phyloP scores from a whole-genome alignment of 2,888 invertebrate genomes.

The Coenonympha arcania region DNA sequence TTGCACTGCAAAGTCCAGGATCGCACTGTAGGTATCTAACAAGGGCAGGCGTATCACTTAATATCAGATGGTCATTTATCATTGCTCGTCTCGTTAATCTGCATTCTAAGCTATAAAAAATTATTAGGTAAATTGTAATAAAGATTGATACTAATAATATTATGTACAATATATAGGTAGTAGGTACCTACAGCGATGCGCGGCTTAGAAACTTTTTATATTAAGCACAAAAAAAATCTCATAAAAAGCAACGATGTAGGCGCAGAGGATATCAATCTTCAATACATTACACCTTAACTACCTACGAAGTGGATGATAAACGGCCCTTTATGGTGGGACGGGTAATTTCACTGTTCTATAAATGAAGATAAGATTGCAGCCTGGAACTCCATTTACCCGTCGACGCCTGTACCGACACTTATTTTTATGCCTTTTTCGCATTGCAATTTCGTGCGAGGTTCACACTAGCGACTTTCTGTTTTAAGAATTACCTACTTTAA shows the following conservation, averaged over 20 bases:
- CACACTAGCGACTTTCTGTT: neutral
- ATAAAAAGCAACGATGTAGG: conserved; percentile 34
- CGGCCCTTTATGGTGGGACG: conserved; percentile 56
- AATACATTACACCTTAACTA: conserved; percentile 55
- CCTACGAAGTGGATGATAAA: conserved; percentile 61
- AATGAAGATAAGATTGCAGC: conserved; percentile 64
- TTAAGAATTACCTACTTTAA: too few species aligned
- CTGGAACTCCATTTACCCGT: conserved; percentile 50
- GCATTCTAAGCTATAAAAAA: too few species aligned
- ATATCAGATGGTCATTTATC: too few species aligned
- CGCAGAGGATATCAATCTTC: conserved; percentile 52
- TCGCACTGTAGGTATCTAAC: too few species aligned
- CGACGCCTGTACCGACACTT: conserved; percentile 41
- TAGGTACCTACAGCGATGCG: neutral
- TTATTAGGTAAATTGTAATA: too few species aligned
- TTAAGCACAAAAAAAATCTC: conserved; percentile 33
- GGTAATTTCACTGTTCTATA: conserved; percentile 66
- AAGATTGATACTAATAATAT: conserved; percentile 4
- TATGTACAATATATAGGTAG: too few species aligned
- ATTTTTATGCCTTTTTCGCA: conserved; percentile 46
- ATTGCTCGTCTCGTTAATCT: too few species aligned
- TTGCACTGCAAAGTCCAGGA: too few species aligned
- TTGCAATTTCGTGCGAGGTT: conserved; percentile 30
- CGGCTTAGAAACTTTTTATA: conserved; percentile 21
- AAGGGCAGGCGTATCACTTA: too few species aligned